A percentile compares a stretch with the other conserved stretches of the same genome.
phyloP scores from a whole-genome alignment of 2,888 invertebrate genomes.

The Myopa tessellatipennis region DNA sequence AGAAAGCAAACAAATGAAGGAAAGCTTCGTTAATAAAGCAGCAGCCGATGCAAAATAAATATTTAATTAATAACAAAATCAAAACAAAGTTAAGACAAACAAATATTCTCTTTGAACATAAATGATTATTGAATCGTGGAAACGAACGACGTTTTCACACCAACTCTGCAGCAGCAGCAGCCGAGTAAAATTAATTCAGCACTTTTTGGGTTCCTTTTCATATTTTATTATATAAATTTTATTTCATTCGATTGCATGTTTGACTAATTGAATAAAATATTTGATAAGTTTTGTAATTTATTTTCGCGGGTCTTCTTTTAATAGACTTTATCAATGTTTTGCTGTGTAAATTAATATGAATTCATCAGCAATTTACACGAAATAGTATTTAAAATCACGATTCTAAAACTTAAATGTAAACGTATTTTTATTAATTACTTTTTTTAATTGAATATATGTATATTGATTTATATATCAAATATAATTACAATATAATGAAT shows the following conservation, averaged over 20 bases:
- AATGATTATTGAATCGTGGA: neutral
- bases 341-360: too few relatives aligned
- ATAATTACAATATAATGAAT: too few relatives aligned
- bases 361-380: too few relatives aligned
- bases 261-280: conserved; percentile 14
- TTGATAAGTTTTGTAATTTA: neutral
- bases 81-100: neutral
- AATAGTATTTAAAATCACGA: neutral
- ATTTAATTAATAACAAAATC: too few relatives aligned
- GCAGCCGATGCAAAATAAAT: too few relatives aligned
- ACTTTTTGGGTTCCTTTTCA: neutral
- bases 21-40: too few relatives aligned
- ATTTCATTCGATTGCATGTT: conserved; percentile 1
- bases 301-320: neutral
- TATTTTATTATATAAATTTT: neutral
- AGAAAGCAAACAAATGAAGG: too few relatives aligned
- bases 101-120: neutral
- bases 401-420: neutral
- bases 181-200: conserved; percentile 1
- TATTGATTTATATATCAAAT: too few relatives aligned
- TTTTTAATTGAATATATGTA: too few relatives aligned
- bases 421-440: too few relatives aligned
- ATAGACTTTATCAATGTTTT: too few relatives aligned
- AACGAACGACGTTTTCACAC: neutral
- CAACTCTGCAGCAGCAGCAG: neutral